phyloP scores from a whole-genome alignment of 2,888 invertebrate genomes.

The Acanthopleura granulata region DNA sequence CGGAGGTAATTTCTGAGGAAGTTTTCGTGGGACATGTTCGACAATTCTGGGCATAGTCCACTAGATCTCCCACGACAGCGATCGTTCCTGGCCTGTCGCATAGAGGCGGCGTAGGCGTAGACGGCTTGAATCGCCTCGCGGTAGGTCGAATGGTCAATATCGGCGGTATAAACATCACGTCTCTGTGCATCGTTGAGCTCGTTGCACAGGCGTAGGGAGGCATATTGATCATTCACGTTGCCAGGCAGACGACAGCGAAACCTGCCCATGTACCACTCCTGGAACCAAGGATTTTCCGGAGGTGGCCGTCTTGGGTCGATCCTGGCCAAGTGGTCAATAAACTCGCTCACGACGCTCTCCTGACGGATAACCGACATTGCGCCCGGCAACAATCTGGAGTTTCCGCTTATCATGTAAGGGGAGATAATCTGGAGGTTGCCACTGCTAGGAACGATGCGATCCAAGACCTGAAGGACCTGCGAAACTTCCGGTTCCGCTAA shows the following conservation, averaged over 20 bases:
- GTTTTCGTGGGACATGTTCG: slow-evolving; percentile 36
- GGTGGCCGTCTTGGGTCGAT: slow-evolving; percentile 25
- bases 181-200: not conserved
- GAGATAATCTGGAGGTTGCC: not conserved
- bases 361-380: slow-evolving; percentile 41
- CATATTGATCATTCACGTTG: not conserved
- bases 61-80: slow-evolving; percentile 34
- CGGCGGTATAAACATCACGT: not conserved
- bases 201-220: not conserved
- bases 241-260: slow-evolving; percentile 38
- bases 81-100: slow-evolving; percentile 21
- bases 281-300: slow-evolving; percentile 56
- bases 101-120: slow-evolving; percentile 55
- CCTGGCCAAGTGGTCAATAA: slow-evolving; percentile 48
- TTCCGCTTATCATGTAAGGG: not conserved
- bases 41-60: slow-evolving; percentile 36
- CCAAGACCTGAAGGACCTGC: not conserved
- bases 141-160: not conserved
- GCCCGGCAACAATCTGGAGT: slow-evolving; percentile 33
- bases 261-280: slow-evolving; percentile 61
- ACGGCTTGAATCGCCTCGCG: slow-evolving; percentile 48
- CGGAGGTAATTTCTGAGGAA: slow-evolving; percentile 48
- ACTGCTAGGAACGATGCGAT: not conserved
- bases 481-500: not conserved
- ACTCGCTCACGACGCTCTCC: slow-evolving; percentile 43